phyloP scores from a whole-genome alignment of 2,888 invertebrate genomes.

The Miltochrista miniata region DNA sequence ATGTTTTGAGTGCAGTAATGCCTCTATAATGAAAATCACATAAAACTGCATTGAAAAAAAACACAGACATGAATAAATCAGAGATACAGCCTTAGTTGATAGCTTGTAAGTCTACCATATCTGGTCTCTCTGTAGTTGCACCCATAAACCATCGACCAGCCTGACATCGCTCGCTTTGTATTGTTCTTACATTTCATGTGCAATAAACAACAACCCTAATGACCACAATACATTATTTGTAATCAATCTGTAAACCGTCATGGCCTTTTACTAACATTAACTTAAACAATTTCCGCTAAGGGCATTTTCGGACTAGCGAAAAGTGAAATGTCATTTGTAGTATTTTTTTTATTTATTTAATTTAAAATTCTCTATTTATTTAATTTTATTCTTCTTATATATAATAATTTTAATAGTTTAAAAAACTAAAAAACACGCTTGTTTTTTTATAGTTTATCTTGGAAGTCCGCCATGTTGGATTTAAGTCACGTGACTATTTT shows the following conservation, averaged over 20 bases:
- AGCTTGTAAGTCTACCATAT: neutral
- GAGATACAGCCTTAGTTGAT: too few relatives aligned
- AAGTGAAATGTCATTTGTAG: neutral
- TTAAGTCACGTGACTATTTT: too few relatives aligned
- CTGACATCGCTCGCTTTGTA: slow-evolving; percentile 29
- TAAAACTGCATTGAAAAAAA: too few relatives aligned
- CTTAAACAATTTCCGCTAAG: slow-evolving; percentile 31
- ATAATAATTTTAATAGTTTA: too few relatives aligned
- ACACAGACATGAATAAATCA: too few relatives aligned
- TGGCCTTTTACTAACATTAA: slow-evolving; percentile 35
- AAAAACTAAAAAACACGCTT: too few relatives aligned
- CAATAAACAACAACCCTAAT: slow-evolving; percentile 33
- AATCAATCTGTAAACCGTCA: slow-evolving; percentile 35
- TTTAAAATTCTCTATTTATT: too few relatives aligned
- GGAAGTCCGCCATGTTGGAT: too few relatives aligned
- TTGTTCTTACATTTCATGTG: slow-evolving; percentile 29
- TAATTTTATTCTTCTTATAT: too few relatives aligned
- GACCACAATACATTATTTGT: slow-evolving; percentile 36
- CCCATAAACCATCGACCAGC: slow-evolving; percentile 21
- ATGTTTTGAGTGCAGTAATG: too few relatives aligned
- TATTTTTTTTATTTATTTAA: neutral
- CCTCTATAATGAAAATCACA: too few relatives aligned
- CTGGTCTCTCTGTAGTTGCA: slow-evolving; percentile 12
- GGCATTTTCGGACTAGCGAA: neutral
- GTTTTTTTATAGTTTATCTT: too few relatives aligned